A percentile compares a stretch with the other conserved stretches of the same genome.
Evolutionary conservation across 2,113 vertebrate species (phyloP).

Genomic region (Illadopsis cleaveri): DNA sequence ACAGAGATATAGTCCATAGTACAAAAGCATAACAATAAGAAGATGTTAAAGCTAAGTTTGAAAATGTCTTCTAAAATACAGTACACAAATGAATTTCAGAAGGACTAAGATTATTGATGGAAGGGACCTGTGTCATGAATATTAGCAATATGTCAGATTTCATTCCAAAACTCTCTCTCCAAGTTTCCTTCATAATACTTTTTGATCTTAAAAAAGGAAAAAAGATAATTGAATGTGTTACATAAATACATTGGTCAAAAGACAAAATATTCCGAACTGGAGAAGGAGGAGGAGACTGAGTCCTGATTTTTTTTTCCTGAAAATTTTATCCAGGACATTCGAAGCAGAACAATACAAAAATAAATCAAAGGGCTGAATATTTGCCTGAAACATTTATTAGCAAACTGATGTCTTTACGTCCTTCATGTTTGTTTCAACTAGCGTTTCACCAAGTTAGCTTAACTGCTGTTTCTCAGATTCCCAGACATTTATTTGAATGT

Average conservation of each 20-base stretch:
- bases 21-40: slow-evolving; percentile 32
- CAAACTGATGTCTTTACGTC: neutral
- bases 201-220: neutral
- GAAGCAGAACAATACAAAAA: neutral
- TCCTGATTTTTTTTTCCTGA: neutral
- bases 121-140: neutral
- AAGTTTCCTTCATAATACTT: slow-evolving; percentile 10
- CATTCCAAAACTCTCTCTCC: neutral
- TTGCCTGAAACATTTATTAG: neutral
- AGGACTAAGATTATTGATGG: neutral
- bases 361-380: neutral
- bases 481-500: neutral
- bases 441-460: neutral
- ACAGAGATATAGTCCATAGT: slow-evolving; percentile 29
- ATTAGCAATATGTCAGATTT: neutral
- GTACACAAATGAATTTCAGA: slow-evolving; percentile 26
- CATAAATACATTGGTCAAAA: neutral
- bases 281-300: neutral
- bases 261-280: neutral
- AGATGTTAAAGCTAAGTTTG: slow-evolving; percentile 30
- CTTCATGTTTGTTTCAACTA: neutral
- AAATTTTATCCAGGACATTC: neutral
- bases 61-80: slow-evolving; percentile 54
- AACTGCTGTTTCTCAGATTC: neutral
- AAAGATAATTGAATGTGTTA: neutral